Evolutionary conservation across 2,113 vertebrate genomes (phyloP).

Genomic region (Todiramphus chloris): DNA sequence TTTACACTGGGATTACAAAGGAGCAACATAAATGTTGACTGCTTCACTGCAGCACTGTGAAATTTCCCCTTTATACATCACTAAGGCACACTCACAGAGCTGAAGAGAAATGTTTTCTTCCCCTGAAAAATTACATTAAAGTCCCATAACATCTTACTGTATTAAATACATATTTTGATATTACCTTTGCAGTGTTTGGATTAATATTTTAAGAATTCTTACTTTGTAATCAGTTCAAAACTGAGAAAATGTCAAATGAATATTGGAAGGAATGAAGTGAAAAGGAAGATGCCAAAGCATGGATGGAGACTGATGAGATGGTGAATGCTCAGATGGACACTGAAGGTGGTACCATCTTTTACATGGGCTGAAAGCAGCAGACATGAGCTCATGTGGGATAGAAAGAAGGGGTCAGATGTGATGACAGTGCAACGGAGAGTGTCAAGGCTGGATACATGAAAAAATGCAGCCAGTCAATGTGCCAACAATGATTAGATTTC

Average conservation of each 20-base stretch:
- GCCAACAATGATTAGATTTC: not conserved
- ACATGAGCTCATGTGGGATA: not conserved
- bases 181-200: not conserved
- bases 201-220: not conserved
- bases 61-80: not conserved
- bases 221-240: not conserved
- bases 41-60: not conserved
- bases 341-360: not conserved
- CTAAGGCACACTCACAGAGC: not conserved
- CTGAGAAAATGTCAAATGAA: not conserved
- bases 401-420: not conserved
- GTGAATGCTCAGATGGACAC: not conserved
- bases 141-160: not conserved
- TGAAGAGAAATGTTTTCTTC: not conserved
- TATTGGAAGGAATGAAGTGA: not conserved
- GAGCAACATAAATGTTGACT: not conserved
- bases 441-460: not conserved
- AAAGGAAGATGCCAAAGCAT: not conserved
- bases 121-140: rapidly evolving
- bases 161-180: not conserved
- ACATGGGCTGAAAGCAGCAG: rapidly evolving
- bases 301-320: not conserved
- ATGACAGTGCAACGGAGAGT: too few species aligned
- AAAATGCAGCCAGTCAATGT: not conserved
- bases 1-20: not conserved